Conservation (phyloP, 2,797 vertebrate species). For the Pantherophis alleghaniensis region DNA sequence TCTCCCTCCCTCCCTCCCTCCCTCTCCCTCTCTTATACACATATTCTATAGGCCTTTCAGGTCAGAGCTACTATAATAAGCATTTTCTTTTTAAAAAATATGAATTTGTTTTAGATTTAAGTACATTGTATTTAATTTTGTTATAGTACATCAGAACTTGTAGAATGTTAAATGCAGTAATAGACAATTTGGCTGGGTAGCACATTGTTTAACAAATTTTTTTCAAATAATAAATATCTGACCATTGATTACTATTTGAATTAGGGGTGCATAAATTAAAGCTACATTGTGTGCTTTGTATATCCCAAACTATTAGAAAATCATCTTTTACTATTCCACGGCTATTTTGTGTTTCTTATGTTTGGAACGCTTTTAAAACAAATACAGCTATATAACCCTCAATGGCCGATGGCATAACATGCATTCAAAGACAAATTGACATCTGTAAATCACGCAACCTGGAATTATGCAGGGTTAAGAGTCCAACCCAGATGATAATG, state of each 20-base stretch:
- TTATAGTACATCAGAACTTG: neutral
- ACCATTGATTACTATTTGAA: neutral
- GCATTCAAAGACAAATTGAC: neutral
- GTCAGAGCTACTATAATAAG: constrained; percentile 31
- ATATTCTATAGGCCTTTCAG: neutral
- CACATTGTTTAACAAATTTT: neutral
- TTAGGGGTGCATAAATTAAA: neutral
- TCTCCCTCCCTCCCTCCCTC: neutral
- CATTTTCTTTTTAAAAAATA: neutral
- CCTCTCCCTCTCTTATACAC: neutral
- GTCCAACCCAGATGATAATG: constrained; percentile 18
- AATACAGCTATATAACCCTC: neutral
- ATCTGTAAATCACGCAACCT: neutral
- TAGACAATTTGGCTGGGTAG: neutral
- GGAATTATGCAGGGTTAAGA: neutral
- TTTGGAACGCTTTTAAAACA: constrained; percentile 18
- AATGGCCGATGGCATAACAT: neutral
- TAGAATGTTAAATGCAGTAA: neutral
- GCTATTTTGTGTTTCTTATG: neutral
- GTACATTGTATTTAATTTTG: neutral
- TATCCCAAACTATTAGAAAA: neutral
- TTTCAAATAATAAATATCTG: neutral
- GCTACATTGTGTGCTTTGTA: neutral
- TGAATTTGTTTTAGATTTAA: neutral
- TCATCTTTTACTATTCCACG: neutral